Evolutionary conservation across 2,113 vertebrate genomes (phyloP), one percentile per base, ranked within the genome.

Genomic region (Xenus cinereus): DNA sequence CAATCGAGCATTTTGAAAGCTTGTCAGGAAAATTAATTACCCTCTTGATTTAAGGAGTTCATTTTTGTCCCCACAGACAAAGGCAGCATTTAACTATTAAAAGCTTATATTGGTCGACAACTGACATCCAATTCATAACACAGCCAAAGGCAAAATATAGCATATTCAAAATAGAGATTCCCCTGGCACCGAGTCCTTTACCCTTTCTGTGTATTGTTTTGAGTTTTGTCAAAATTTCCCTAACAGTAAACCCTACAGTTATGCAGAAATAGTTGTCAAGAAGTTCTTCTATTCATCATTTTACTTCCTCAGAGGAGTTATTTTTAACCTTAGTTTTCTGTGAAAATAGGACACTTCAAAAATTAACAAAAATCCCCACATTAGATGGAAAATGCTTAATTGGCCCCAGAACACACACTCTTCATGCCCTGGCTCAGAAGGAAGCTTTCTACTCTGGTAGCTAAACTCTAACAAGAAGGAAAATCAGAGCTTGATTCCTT

Each of bases 1-100:
- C 97, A 95, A 96, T 92, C 62, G 78, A 97, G 90, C 85, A 56
- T 92, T 97, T 35, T 95, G 94, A 98, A 97, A 88, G 95, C 92
- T 95, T 96, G 96, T 97, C 97, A 97, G 84, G 96, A 94, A 97
- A 98, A 98, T 97, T 97, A 98, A 98, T 98, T 98, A 97, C 92
- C 87, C 71, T 94, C 85, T 97, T 95, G 97, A 97, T 97, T 97
- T 97, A 96, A 95, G 94, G 79, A 97, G 93, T 78, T 54, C 28
- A 37, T 73, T 94, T 92, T 91, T 95, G 85, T 97, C 97, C 87
- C 95, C 83, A 53, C 27, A 91, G 97, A 97, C 96, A 97, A 96
- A 97, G 67, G 90, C 94, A 95, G 79, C 75, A 73, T 97, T 98
- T 97, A 95, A 97, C 96, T 96, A 92, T 90, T 96, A 81, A 97